Conservation (phyloP, 2,113 vertebrate species). For the Cathartes aura region DNA sequence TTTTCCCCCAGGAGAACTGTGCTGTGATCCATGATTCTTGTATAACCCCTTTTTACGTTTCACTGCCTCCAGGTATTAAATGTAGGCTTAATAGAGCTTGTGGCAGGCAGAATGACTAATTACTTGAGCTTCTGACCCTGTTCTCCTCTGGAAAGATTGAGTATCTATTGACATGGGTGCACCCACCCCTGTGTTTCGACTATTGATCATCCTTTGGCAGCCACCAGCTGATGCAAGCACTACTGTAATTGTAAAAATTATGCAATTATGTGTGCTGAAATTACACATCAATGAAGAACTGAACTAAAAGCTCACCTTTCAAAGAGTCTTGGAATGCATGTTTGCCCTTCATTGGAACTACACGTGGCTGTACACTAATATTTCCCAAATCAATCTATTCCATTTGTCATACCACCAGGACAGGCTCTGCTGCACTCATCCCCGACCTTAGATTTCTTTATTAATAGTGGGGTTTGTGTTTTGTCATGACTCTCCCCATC, state of each 20-base stretch:
- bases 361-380: neutral
- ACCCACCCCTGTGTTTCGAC: neutral
- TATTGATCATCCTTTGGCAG: slow-evolving; percentile 20
- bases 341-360: neutral
- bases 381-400: neutral
- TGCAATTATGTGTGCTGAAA: neutral
- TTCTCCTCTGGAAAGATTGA: slow-evolving; percentile 19
- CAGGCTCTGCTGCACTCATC: neutral
- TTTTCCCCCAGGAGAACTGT: neutral
- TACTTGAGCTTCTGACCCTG: neutral
- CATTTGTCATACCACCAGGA: neutral
- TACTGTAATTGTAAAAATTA: neutral
- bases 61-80: slow-evolving; percentile 3
- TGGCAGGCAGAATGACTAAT: slow-evolving; percentile 1
- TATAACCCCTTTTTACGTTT: neutral
- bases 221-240: neutral
- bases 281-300: neutral
- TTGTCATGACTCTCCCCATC: neutral
- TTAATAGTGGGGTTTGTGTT: neutral
- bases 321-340: neutral
- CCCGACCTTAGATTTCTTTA: neutral
- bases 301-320: neutral
- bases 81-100: neutral
- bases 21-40: neutral
- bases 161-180: neutral